These are phyloP conservation scores for Spodoptera picta DNA, from an alignment of 2,888 invertebrate genomes.

Conservation along the genomic window DNA sequence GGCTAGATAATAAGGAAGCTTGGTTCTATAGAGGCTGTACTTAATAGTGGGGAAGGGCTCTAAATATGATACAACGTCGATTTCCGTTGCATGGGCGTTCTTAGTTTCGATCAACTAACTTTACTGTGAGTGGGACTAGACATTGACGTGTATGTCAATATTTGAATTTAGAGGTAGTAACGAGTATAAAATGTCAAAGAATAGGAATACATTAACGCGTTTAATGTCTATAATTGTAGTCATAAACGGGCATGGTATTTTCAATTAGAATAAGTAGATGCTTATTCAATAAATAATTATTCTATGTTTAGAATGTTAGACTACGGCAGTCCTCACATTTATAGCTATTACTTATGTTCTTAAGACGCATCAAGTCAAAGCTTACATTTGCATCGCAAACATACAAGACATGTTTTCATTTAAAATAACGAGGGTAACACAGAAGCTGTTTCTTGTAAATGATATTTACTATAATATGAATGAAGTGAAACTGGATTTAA, in stretches of 20 bases:
- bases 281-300: too few relatives aligned
- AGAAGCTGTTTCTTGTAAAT: conserved; percentile 23
- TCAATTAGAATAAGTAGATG: too few relatives aligned
- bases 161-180: conserved; percentile 50
- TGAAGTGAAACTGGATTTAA: conserved; percentile 10
- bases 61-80: conserved; percentile 58
- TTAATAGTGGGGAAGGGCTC: conserved; percentile 59
- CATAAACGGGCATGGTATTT: too few relatives aligned
- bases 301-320: too few relatives aligned
- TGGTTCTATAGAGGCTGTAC: conserved; percentile 66
- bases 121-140: conserved; percentile 42
- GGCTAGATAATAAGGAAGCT: conserved; percentile 71
- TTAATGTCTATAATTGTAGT: too few relatives aligned
- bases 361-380: background rate
- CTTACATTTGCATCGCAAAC: background rate
- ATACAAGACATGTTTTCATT: background rate
- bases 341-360: conserved; percentile 11
- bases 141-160: conserved; percentile 47
- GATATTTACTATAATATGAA: conserved; percentile 12
- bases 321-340: too few relatives aligned
- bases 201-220: conserved; percentile 11
- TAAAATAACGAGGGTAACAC: conserved; percentile 11
- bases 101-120: conserved; percentile 46
- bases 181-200: conserved; percentile 22
- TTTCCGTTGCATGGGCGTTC: conserved; percentile 50